Base-by-base conservation (phyloP, 2,888 invertebrate species). In the Coenonympha glycerion region DNA sequence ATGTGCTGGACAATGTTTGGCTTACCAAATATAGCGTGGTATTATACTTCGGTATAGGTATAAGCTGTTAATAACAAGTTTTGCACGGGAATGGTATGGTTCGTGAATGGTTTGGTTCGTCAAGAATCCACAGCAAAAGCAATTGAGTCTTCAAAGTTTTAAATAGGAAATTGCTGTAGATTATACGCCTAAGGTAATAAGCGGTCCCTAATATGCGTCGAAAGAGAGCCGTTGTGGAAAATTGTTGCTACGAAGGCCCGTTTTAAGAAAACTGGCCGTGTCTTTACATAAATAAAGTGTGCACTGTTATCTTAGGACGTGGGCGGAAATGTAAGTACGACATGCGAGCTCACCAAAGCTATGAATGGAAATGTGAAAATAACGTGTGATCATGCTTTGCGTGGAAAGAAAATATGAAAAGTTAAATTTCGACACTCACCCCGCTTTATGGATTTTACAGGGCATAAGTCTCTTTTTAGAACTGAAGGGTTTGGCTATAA, bases 211-310 rank as follows among this genome's bases (percentile, higher is more conserved):
- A n/a, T 18, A 18, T 4, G 3, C 18, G 18, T 6, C 6, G 16
- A 3, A 24, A 24, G 24, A 9, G 6, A 28, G 19, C 4, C 31
- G 21, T 21, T 31, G 19, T 18, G 21, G 21, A 21, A 42, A 21
- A 42, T 15, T 13, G 31, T 31, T 31, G 44, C 21, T 31, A 31
- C 28, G 6, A 21, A 42, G 31, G 4, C 47, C 36, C n/a, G 26
- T 41, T 52, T 47, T 42, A 42, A 47, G 51, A 47, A 52, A 52
- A 40, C 47, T 51, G 34, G 28, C 36, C 42, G 47, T 47, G 47
- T 47, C 26, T 36, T 22, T 41, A 52, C 42, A 47, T 52, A 47
- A 52, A 47, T 37, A 47, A 47, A 36, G 47, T 37, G 24, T 47
- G 44, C 44, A 34, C 37, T 52, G 51, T 51, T 51, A 47, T 51